phyloP scores from a whole-genome alignment of 53 echinoderm and acorn worm genomes.

The Patiria pectinifera region DNA sequence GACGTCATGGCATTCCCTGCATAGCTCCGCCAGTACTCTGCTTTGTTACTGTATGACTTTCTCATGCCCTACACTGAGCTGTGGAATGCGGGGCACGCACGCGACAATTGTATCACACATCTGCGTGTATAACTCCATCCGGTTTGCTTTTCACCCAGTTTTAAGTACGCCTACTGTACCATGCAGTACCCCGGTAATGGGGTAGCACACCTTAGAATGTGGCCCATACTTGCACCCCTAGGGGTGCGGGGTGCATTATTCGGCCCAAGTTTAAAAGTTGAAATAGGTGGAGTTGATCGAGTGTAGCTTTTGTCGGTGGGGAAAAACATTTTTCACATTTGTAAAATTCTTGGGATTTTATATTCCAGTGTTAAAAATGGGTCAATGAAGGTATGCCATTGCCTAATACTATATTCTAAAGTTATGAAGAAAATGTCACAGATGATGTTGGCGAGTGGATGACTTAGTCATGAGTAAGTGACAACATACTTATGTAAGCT shows the following conservation, averaged over 20 bases:
- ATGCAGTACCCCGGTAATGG: background rate
- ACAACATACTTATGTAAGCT: too few relatives aligned
- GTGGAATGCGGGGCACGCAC: constrained; percentile 33
- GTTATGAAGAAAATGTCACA: background rate
- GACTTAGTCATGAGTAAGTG: too few relatives aligned
- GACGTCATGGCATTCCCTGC: constrained; percentile 50
- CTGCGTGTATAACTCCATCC: background rate
- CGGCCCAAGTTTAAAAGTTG: constrained; percentile 15
- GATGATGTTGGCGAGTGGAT: background rate
- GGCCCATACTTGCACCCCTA: background rate
- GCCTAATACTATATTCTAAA: background rate
- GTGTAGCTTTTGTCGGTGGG: background rate
- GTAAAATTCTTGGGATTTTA: constrained; percentile 5
- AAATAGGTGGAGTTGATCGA: constrained; percentile 14
- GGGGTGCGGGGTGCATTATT: background rate
- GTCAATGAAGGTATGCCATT: background rate
- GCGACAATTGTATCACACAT: constrained; percentile 41
- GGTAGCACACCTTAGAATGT: background rate
- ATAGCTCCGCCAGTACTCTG: constrained; percentile 12
- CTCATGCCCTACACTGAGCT: constrained; percentile 33
- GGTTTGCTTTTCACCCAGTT: constrained; percentile 59
- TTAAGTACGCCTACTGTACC: background rate
- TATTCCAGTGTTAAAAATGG: background rate
- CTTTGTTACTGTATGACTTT: constrained; percentile 40
- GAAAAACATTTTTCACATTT: background rate